Percentiles rank a stretch among this genome's conserved stretches.
Conservation (phyloP, 2,113 vertebrate genomes). For the Tyrannus savana region DNA sequence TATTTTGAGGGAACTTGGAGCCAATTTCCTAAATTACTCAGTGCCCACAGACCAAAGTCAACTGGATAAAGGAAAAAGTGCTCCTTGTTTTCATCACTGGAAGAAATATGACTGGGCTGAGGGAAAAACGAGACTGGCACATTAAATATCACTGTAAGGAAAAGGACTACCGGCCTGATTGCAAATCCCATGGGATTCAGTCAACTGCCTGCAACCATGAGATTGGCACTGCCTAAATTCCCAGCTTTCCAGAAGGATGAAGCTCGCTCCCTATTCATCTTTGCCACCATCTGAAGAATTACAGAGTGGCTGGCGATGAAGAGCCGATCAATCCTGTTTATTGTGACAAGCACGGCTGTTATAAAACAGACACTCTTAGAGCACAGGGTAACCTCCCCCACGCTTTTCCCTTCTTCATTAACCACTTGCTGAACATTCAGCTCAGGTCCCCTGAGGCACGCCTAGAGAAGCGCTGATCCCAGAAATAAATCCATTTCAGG, state of each 20-base stretch:
- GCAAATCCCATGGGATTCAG: conserved; percentile 8
- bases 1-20: not conserved
- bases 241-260: conserved; percentile 26
- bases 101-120: not conserved
- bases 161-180: conserved; percentile 17
- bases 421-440: not conserved
- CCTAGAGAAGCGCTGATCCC: not conserved
- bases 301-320: conserved; percentile 51
- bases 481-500: not conserved
- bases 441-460: not conserved
- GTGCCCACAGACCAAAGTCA: not conserved
- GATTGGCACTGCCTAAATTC: conserved; percentile 41
- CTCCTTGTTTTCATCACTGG: not conserved
- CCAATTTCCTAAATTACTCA: not conserved
- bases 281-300: conserved; percentile 50
- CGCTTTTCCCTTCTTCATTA: not conserved
- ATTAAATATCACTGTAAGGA: not conserved
- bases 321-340: conserved; percentile 66
- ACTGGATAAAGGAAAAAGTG: not conserved
- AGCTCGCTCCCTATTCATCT: conserved; percentile 48
- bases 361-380: conserved; percentile 60
- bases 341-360: conserved; percentile 58
- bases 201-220: conserved; percentile 1
- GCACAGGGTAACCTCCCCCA: not conserved
- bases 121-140: not conserved